Conservation (phyloP, 2,797 vertebrate species). For the Peromyscus nudipes region DNA sequence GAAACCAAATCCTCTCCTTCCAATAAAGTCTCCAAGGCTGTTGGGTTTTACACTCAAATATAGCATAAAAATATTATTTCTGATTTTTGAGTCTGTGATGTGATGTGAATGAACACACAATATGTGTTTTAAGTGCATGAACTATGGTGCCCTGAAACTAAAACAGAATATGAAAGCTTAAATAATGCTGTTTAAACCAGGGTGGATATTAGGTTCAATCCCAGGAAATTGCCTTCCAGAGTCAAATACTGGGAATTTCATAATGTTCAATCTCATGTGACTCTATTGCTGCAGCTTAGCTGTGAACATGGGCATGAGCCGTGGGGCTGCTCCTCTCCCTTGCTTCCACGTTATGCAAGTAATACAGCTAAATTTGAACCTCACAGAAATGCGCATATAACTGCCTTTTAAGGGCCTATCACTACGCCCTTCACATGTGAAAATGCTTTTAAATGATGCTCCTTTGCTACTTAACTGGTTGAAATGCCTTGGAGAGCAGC, state of each 20-base stretch:
- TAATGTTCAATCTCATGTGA: not conserved
- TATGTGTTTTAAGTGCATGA: not conserved
- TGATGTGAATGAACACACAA: not conserved
- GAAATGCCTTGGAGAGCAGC: conserved; percentile 59
- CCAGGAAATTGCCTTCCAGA: not conserved
- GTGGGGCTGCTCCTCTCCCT: not conserved
- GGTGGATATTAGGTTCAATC: not conserved
- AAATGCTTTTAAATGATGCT: conserved; percentile 78
- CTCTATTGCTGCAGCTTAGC: not conserved
- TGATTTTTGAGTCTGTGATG: not conserved
- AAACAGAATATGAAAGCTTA: conserved; percentile 24
- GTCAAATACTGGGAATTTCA: not conserved
- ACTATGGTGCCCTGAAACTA: not conserved
- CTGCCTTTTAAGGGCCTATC: conserved; percentile 33
- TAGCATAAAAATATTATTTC: not conserved
- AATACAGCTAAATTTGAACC: not conserved
- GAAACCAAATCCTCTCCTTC: conserved; percentile 1
- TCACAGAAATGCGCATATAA: not conserved
- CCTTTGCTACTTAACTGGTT: conserved; percentile 57
- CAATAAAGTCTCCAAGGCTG: not conserved
- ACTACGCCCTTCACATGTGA: conserved; percentile 16
- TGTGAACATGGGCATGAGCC: not conserved
- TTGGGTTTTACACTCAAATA: not conserved
- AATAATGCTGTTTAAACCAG: not conserved
- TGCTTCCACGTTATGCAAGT: not conserved